Evolutionary conservation across 1,140 invertebrate genomes (phyloP).

Genomic region (Planococcus citri): DNA sequence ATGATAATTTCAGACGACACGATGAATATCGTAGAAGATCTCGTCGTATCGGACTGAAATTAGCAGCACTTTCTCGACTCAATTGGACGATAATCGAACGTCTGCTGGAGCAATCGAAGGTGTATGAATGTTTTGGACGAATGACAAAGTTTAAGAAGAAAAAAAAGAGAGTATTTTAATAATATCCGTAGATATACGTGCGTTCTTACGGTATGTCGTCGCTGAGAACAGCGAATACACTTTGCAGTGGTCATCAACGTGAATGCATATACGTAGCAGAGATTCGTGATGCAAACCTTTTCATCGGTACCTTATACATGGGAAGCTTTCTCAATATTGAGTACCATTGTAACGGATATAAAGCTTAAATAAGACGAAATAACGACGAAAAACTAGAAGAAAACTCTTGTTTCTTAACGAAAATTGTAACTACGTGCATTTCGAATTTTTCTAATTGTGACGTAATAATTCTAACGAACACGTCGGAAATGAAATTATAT

Average conservation of each 20-base stretch:
- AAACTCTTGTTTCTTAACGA: neutral
- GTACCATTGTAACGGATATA: neutral
- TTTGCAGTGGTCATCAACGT: neutral
- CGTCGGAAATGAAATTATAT: conserved; percentile 16
- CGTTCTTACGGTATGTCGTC: neutral
- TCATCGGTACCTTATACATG: no score
- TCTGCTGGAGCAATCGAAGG: neutral
- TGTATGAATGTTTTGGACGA: neutral
- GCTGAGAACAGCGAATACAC: neutral
- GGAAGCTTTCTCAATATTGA: neutral
- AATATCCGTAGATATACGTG: neutral
- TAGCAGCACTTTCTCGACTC: neutral
- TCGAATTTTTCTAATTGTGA: conserved; percentile 14
- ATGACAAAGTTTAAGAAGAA: neutral
- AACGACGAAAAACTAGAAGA: neutral
- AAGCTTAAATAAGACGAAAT: conserved; percentile 16
- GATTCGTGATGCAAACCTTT: no score
- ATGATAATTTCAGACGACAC: no score
- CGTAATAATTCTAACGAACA: conserved; percentile 5
- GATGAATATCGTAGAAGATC: neutral
- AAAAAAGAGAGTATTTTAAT: neutral
- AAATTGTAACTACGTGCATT: conserved; percentile 11
- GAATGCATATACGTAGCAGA: no score
- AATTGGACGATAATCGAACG: neutral
- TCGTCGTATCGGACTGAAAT: neutral